These are phyloP conservation scores for Tenodera sinensis DNA, from an alignment of 2,888 invertebrate species.

Conservation along the genomic window DNA sequence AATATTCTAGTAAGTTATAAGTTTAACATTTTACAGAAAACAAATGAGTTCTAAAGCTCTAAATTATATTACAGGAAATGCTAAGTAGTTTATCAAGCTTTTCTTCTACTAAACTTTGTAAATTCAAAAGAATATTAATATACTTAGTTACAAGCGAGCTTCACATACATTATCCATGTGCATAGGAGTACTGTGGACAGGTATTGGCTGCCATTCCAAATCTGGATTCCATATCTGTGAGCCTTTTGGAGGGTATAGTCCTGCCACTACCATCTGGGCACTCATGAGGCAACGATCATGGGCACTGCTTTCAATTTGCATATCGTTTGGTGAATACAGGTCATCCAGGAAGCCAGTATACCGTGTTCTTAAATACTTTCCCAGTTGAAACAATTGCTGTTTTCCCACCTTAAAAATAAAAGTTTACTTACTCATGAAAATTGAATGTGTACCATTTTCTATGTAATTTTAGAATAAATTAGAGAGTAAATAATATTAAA, in stretches of 20 bases:
- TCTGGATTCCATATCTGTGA: conserved; percentile 62
- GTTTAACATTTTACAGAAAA: too few relatives aligned
- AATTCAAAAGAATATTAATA: too few relatives aligned
- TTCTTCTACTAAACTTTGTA: too few relatives aligned
- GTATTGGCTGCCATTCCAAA: conserved; percentile 79
- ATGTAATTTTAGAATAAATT: too few relatives aligned
- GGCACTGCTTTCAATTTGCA: conserved; percentile 69
- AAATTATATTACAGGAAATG: too few relatives aligned
- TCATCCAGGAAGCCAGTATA: conserved; percentile 64
- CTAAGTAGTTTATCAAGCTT: too few relatives aligned
- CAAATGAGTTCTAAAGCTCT: too few relatives aligned
- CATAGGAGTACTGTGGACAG: conserved; percentile 72
- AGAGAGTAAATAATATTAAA: too few relatives aligned
- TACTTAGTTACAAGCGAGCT: too few relatives aligned
- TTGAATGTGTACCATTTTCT: too few relatives aligned
- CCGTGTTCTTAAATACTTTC: conserved; percentile 63
- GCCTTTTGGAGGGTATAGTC: conserved; percentile 64
- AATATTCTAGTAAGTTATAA: too few relatives aligned
- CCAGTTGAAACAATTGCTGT: conserved; percentile 68
- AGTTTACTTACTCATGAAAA: too few relatives aligned
- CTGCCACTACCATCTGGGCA: conserved; percentile 75
- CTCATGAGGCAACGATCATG: conserved; percentile 83
- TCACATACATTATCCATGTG: conserved; percentile 50
- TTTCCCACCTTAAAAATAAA: conserved; percentile 63
- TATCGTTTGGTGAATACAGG: conserved; percentile 59